Conservation (phyloP, 2,888 invertebrate species). For the Danaus chrysippus region DNA sequence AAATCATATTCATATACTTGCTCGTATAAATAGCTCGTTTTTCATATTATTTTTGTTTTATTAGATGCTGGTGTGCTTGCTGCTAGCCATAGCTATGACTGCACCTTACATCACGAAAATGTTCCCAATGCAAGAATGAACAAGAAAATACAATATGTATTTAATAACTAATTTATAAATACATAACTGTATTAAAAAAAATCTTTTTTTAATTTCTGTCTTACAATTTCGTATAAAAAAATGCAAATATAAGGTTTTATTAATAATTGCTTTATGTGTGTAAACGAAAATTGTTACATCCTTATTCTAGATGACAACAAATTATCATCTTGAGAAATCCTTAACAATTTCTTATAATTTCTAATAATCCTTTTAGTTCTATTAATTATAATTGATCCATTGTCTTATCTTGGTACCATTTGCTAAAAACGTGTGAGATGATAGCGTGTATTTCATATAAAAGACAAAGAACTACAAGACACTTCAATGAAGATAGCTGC, state of each 20-base stretch:
- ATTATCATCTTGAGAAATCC: not conserved
- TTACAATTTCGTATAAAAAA: too few species aligned
- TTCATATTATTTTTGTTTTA: not conserved
- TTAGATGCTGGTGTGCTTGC: not conserved
- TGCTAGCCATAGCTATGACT: not conserved
- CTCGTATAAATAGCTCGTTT: too few species aligned
- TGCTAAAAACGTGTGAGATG: constrained; percentile 1
- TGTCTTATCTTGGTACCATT: constrained; percentile 22
- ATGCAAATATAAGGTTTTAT: too few species aligned
- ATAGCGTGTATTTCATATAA: not conserved
- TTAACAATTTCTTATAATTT: constrained; percentile 4
- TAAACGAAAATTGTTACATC: too few species aligned
- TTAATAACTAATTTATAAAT: too few species aligned
- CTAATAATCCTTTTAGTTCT: not conserved
- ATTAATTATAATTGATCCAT: constrained; percentile 20
- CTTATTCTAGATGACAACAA: too few species aligned
- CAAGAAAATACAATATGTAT: too few species aligned
- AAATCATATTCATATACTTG: too few species aligned
- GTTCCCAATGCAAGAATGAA: too few species aligned
- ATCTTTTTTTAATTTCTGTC: too few species aligned
- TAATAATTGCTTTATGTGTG: too few species aligned
- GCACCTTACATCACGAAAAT: constrained; percentile 7
- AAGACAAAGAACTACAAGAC: not conserved
- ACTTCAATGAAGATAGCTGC: not conserved
- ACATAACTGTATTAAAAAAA: too few species aligned